Conservation (phyloP, 2,797 vertebrate genomes). For the Tenualosa ilisha region DNA sequence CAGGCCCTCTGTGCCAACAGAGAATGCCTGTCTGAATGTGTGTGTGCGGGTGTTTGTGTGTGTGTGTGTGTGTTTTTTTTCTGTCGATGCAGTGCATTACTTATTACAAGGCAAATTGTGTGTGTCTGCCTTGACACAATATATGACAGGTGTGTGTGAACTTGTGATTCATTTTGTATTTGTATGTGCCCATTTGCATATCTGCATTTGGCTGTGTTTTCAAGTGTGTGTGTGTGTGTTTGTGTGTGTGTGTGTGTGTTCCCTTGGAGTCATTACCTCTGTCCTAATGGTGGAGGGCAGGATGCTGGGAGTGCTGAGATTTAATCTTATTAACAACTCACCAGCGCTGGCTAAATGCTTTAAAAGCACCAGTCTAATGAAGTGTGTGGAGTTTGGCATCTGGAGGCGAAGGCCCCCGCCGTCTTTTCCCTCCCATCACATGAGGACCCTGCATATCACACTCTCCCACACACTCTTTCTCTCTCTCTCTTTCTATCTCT, state of each 20-base stretch:
- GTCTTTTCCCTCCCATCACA: not conserved
- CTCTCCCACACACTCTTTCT: conserved; percentile 7
- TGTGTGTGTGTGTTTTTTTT: conserved; percentile 18
- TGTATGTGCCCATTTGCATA: conserved; percentile 10
- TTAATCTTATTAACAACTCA: conserved; percentile 75
- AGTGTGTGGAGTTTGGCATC: conserved; percentile 64
- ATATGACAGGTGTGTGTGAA: conserved; percentile 33
- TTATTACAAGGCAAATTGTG: not conserved
- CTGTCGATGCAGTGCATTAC: not conserved
- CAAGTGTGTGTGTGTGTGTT: not conserved
- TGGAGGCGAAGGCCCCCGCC: conserved; percentile 33
- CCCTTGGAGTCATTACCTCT: conserved; percentile 43
- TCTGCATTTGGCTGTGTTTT: conserved; percentile 29
- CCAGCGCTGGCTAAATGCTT: conserved; percentile 70
- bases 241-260: conserved; percentile 7
- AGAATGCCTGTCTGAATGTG: conserved; percentile 26
- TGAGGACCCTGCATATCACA: not conserved
- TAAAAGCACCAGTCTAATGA: conserved; percentile 74
- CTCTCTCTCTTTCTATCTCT: too few species aligned
- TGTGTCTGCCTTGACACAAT: not conserved
- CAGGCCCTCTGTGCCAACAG: not conserved
- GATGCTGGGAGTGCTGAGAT: conserved; percentile 59
- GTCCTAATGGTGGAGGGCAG: conserved; percentile 50
- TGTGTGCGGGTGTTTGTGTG: conserved; percentile 36
- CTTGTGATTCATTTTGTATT: conserved; percentile 20